Evolutionary conservation across 2,888 invertebrate genomes (phyloP), one percentile per base, ranked within the genome.

Genomic region (Tricholauxania praeusta): DNA sequence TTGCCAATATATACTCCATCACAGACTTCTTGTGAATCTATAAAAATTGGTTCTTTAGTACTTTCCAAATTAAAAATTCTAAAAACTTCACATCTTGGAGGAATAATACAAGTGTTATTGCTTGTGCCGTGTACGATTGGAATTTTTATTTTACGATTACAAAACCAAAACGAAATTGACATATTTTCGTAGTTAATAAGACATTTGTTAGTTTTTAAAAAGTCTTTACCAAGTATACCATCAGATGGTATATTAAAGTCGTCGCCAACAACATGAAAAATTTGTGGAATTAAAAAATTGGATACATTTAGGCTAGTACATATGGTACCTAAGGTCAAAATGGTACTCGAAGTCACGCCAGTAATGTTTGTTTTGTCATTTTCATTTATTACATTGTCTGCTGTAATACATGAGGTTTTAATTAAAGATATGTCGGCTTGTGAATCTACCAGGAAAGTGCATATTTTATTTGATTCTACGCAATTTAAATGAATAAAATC

Each of bases 141-240:
- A 62, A 62, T 39, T 12, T 62, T 12, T 32, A 62, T 4, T 39
- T 39, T 28, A 15, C 39, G 15, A 39, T 62, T 39, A n/a, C 1
- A 28, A 28, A 15, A 32, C 39, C 62, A 48, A 49, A 69, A 59
- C 4, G 48, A 69, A 48, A 59, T 57, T 12, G 14, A 19, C 19
- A 52, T 69, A 22, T 48, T 59, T 69, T 63, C 47, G 48, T 55
- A 71, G 39, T 57, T 64, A 53, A 71, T 63, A 12, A 62, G 49
- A 51, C 71, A 71, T 48, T 64, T 71, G 32, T 71, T 64, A 14
- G 3, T 6, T 48, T 71, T 71, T 14, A 64, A 39, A 64, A 71
- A 71, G 52, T 65, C 64, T 64, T 53, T 64, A 14, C 71, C 71
- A 3, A 71, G 22, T 17, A 64, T 64, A 47, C 55, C 71, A 22